Evolutionary conservation across 2,888 invertebrate genomes (phyloP).

Genomic region (Gymnosoma rotundatum): DNA sequence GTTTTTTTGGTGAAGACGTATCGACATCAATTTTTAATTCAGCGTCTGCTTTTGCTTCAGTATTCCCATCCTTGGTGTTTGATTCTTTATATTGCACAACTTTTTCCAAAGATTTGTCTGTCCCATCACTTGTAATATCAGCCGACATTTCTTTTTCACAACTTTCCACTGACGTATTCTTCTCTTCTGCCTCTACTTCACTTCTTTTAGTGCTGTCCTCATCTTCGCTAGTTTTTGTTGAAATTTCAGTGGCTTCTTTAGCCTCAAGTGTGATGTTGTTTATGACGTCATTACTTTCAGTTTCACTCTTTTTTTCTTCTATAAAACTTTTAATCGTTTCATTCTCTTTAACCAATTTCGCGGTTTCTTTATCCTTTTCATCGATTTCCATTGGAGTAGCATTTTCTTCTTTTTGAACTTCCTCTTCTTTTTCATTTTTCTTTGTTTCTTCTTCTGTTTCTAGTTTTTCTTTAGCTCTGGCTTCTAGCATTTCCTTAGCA

Average conservation of each 20-base stretch:
- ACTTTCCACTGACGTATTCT: slow-evolving; percentile 3
- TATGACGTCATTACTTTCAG: background rate
- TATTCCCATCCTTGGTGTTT: background rate
- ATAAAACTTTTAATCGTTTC: slow-evolving; percentile 69
- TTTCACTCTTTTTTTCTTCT: slow-evolving; percentile 53
- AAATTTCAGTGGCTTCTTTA: background rate
- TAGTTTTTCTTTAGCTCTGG: slow-evolving; percentile 31
- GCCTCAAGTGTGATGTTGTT: slow-evolving; percentile 2
- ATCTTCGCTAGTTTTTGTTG: background rate
- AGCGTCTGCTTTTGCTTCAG: background rate
- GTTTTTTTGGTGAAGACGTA: background rate
- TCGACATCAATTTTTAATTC: slow-evolving; percentile 12
- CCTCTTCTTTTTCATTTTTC: background rate
- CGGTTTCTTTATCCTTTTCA: slow-evolving; percentile 18
- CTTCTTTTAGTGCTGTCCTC: background rate
- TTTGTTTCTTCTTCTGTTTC: slow-evolving; percentile 24
- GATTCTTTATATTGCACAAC: background rate
- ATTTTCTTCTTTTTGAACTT: background rate
- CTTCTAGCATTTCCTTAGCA: slow-evolving; percentile 76
- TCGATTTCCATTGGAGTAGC: background rate
- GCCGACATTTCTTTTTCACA: slow-evolving; percentile 14
- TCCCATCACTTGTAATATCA: background rate
- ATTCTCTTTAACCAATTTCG: slow-evolving; percentile 64
- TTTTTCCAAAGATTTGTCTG: slow-evolving; percentile 8
- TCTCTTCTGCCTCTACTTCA: background rate